These are phyloP conservation scores for Mesembrinibis cayennensis DNA, from an alignment of 2,113 vertebrate species.

Conservation along the genomic window DNA sequence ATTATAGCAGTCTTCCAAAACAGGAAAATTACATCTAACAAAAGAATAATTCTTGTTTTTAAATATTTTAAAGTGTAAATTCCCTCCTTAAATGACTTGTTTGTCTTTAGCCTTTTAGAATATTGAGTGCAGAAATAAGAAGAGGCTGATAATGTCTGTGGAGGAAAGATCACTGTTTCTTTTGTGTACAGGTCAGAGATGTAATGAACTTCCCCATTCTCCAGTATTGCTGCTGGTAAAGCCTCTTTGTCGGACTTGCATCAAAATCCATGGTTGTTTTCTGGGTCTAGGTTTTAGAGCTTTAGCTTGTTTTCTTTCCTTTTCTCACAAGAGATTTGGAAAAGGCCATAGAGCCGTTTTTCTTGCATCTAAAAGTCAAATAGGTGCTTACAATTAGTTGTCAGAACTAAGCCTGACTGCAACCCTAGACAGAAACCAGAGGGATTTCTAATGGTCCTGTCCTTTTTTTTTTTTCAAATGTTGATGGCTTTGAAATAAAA, in stretches of 20 bases:
- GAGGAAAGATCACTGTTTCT: background rate
- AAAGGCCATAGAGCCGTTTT: background rate
- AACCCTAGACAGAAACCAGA: background rate
- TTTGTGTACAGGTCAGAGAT: background rate
- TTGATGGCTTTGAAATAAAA: background rate
- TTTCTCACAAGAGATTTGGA: background rate
- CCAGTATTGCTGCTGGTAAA: background rate
- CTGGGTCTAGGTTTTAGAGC: background rate
- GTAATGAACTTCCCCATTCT: fast-evolving
- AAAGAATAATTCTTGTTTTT: background rate
- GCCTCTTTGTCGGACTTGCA: background rate
- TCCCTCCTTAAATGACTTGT: background rate
- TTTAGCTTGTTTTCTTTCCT: background rate
- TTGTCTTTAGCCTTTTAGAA: background rate
- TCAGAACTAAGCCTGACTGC: background rate
- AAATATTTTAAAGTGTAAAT: background rate
- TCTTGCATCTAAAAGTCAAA: background rate
- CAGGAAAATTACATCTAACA: background rate
- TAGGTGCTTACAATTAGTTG: background rate
- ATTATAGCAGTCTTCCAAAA: background rate
- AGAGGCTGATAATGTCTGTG: background rate
- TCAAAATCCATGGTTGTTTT: background rate
- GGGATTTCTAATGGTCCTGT: background rate
- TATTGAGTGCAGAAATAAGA: background rate
- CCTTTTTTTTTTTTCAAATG: background rate